Evolutionary conservation across 2,888 invertebrate genomes (phyloP).

Genomic region (Bugulina stolonifera): DNA sequence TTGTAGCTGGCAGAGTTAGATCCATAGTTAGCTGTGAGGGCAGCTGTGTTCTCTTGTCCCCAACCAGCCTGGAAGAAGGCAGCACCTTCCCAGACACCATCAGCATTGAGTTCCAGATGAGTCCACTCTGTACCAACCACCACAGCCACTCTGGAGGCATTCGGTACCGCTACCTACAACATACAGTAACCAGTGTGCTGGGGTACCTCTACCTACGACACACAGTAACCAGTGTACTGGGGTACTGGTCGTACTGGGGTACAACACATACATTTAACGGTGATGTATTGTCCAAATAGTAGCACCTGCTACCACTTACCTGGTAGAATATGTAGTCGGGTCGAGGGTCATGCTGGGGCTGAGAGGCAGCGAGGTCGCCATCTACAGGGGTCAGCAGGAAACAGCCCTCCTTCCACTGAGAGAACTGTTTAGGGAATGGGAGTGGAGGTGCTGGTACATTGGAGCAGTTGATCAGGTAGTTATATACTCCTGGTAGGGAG

Average conservation of each 20-base stretch:
- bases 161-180: slow-evolving; percentile 36
- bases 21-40: slow-evolving; percentile 51
- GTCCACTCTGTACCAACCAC: slow-evolving; percentile 51
- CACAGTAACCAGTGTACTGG: too few relatives aligned
- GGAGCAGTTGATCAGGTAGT: slow-evolving; percentile 50
- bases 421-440: slow-evolving; percentile 53
- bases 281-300: too few relatives aligned
- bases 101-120: slow-evolving; percentile 40
- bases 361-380: slow-evolving; percentile 34
- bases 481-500: slow-evolving; percentile 52
- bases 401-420: slow-evolving; percentile 54
- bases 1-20: slow-evolving; percentile 48
- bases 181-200: not conserved
- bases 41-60: slow-evolving; percentile 40
- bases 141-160: slow-evolving; percentile 49
- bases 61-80: slow-evolving; percentile 41
- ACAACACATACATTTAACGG: too few relatives aligned
- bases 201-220: too few relatives aligned
- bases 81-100: slow-evolving; percentile 44
- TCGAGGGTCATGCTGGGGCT: slow-evolving; percentile 33
- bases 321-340: slow-evolving; percentile 34
- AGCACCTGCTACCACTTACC: too few relatives aligned
- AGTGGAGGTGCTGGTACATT: slow-evolving; percentile 34
- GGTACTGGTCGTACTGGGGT: too few relatives aligned
- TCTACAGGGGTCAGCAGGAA: slow-evolving; percentile 46